phyloP scores from a whole-genome alignment of 2,797 vertebrate species.

The Eulemur albifrons region DNA sequence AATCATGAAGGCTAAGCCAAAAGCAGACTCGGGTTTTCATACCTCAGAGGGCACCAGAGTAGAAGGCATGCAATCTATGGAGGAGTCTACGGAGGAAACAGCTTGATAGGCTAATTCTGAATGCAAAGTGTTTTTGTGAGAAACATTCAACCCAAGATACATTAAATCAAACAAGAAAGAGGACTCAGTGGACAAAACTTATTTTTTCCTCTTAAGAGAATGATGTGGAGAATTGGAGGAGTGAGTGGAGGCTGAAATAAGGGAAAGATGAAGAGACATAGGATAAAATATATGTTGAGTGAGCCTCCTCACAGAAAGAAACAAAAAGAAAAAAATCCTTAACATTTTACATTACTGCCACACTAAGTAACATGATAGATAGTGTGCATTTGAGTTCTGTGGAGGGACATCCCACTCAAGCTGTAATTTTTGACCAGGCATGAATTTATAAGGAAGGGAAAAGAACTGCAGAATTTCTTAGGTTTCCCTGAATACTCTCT shows the following conservation, averaged over 20 bases:
- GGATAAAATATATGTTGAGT: constrained; percentile 79
- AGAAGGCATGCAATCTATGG: not conserved
- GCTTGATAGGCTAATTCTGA: constrained; percentile 70
- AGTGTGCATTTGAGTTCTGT: constrained; percentile 69
- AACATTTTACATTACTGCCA: constrained; percentile 80
- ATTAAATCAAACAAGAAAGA: constrained; percentile 79
- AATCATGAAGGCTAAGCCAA: constrained; percentile 55
- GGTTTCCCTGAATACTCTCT: constrained; percentile 76
- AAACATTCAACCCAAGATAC: constrained; percentile 70
- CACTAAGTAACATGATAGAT: constrained; percentile 80
- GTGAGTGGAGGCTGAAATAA: constrained; percentile 76
- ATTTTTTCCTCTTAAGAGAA: constrained; percentile 72
- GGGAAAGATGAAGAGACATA: constrained; percentile 76
- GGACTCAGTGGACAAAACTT: constrained; percentile 72
- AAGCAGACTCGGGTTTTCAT: constrained; percentile 41
- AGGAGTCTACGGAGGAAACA: constrained; percentile 41
- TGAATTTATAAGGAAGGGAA: constrained; percentile 73
- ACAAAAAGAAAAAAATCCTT: constrained; percentile 81
- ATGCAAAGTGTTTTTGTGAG: constrained; percentile 76
- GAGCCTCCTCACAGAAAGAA: constrained; percentile 59
- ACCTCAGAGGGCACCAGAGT: not conserved
- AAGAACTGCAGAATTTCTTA: constrained; percentile 76
- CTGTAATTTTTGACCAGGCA: constrained; percentile 76
- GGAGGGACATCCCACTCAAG: constrained; percentile 79
- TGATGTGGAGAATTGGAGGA: constrained; percentile 64